phyloP scores from a whole-genome alignment of 92 coral and sea anemone species.

The Palythoa grandis region DNA sequence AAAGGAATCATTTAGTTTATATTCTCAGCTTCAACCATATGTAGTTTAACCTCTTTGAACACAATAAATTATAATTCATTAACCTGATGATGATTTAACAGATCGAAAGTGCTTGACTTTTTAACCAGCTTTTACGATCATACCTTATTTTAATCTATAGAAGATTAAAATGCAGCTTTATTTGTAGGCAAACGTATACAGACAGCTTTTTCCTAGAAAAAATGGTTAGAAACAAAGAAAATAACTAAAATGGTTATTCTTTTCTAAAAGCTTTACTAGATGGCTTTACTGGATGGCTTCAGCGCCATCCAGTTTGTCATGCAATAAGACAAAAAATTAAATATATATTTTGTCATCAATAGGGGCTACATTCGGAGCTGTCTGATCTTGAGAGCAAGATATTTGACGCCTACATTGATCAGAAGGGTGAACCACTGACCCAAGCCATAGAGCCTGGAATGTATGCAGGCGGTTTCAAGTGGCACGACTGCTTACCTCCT shows the following conservation, averaged over 20 bases:
- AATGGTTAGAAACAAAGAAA: background rate
- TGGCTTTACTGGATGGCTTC: background rate
- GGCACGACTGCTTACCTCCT: conserved; percentile 96
- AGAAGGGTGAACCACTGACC: conserved; percentile 90
- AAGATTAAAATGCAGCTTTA: no score
- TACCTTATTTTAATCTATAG: no score
- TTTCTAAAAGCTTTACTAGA: background rate
- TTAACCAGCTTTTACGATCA: no score
- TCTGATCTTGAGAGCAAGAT: conserved; percentile 81
- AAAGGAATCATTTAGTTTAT: no score
- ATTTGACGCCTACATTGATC: conserved; percentile 91
- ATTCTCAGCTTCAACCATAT: no score
- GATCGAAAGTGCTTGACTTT: no score
- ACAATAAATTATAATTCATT: no score
- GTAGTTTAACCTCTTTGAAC: no score
- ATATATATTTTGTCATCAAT: background rate
- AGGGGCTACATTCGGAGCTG: conserved; percentile 64
- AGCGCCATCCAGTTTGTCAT: background rate
- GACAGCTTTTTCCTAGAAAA: no score
- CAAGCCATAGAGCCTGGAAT: conserved; percentile 87
- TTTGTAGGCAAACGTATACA: no score
- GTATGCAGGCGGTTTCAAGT: conserved; percentile 93
- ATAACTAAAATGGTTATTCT: background rate
- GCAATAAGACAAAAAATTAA: background rate
- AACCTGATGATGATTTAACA: no score